Conservation (phyloP, 1,140 invertebrate genomes). For the Zaprionus africanus region DNA sequence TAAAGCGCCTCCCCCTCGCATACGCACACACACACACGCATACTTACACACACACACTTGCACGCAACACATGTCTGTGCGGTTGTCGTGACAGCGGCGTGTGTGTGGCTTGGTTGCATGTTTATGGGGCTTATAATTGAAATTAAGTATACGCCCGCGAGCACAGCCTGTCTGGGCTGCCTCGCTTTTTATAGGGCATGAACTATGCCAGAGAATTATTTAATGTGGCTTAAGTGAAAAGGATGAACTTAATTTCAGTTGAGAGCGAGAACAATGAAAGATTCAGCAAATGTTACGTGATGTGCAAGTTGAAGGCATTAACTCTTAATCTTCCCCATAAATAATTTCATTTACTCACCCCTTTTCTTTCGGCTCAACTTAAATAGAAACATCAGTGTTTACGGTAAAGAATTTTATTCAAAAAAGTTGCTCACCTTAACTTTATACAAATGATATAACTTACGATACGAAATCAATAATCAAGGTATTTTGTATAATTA, state of each 20-base stretch:
- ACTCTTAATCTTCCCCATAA: neutral
- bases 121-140: constrained; percentile 30
- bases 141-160: constrained; percentile 50
- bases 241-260: constrained; percentile 3
- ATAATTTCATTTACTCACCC: neutral
- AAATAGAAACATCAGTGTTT: neutral
- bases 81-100: constrained; percentile 2
- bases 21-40: constrained; percentile 1
- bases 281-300: neutral
- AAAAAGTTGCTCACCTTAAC: constrained; percentile 76
- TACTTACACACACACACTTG: neutral
- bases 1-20: constrained; percentile 14
- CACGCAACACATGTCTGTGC: neutral
- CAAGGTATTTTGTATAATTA: constrained; percentile 58
- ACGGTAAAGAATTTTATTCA: constrained; percentile 82
- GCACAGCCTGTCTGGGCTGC: constrained; percentile 20
- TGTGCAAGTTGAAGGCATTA: neutral
- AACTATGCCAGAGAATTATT: neutral
- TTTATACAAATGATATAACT: constrained; percentile 82
- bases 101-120: constrained; percentile 20
- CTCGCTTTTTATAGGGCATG: constrained; percentile 17
- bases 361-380: neutral
- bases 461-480: constrained; percentile 73
- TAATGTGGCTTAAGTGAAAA: neutral
- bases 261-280: neutral